Evolutionary conservation across 2,797 vertebrate species (phyloP).

Genomic region (Brachyrhaphis roseni): DNA sequence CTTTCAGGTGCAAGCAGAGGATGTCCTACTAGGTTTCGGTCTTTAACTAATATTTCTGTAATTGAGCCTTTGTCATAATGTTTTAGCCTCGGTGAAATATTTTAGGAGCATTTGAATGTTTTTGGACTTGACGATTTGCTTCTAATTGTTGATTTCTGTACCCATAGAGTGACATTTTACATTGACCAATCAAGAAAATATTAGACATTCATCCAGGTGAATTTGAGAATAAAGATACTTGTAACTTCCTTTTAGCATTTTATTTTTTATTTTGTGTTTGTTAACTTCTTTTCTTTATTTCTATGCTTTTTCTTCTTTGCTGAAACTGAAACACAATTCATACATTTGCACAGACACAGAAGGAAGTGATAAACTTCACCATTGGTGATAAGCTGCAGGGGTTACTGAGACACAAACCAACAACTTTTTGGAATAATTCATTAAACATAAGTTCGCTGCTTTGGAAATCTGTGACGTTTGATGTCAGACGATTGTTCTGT

Average conservation of each 20-base stretch:
- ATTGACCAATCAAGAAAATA: not conserved
- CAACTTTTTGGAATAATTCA: not conserved
- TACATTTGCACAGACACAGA: not conserved
- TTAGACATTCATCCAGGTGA: not conserved
- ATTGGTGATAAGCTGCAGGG: not conserved
- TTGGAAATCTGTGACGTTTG: not conserved
- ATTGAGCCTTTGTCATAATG: not conserved
- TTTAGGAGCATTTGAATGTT: not conserved
- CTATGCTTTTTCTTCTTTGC: not conserved
- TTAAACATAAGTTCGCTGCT: not conserved
- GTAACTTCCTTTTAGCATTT: not conserved
- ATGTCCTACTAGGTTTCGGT: not conserved
- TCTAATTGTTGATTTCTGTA: not conserved
- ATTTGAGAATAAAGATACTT: constrained; percentile 2
- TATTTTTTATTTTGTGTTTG: not conserved
- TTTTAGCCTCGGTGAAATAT: not conserved
- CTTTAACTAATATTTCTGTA: not conserved
- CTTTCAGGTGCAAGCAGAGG: not conserved
- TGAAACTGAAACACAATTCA: not conserved
- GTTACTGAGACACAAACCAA: not conserved
- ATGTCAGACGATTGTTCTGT: too few relatives aligned
- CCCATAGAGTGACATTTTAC: not conserved
- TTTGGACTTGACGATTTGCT: not conserved
- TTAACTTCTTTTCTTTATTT: not conserved
- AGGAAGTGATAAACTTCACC: not conserved